Evolutionary conservation across 2,113 vertebrate species (phyloP).

Genomic region (Pontoporia blainvillei): DNA sequence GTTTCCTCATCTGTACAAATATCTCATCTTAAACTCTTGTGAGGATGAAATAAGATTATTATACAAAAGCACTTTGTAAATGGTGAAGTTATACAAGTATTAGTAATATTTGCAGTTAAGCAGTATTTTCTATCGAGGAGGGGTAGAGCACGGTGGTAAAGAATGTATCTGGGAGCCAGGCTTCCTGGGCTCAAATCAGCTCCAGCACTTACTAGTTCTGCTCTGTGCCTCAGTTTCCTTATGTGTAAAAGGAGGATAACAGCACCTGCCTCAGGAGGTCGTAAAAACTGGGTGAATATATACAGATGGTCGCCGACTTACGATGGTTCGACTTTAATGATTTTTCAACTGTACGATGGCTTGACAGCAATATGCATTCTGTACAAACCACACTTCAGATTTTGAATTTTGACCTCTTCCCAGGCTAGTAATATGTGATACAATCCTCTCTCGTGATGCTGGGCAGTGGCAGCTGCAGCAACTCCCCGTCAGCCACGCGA

Average conservation of each 20-base stretch:
- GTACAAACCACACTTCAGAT: not conserved
- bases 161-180: not conserved
- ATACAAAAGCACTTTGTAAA: not conserved
- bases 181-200: not conserved
- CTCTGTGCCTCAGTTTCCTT: conserved; percentile 25
- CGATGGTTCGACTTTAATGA: not conserved
- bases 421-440: not conserved
- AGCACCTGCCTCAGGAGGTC: not conserved
- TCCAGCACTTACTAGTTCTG: not conserved
- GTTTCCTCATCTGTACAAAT: not conserved
- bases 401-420: not conserved
- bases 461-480: not conserved
- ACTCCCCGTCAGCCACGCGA: not conserved
- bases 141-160: fast-evolving
- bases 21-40: not conserved
- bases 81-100: not conserved
- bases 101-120: not conserved
- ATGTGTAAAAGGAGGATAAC: not conserved
- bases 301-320: not conserved
- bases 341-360: not conserved
- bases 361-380: not conserved
- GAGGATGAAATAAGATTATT: not conserved
- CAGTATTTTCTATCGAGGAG: not conserved
- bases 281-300: not conserved
- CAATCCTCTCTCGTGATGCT: not conserved